Evolutionary conservation across 2,113 vertebrate species (phyloP).

Genomic region (Odocoileus virginianus): DNA sequence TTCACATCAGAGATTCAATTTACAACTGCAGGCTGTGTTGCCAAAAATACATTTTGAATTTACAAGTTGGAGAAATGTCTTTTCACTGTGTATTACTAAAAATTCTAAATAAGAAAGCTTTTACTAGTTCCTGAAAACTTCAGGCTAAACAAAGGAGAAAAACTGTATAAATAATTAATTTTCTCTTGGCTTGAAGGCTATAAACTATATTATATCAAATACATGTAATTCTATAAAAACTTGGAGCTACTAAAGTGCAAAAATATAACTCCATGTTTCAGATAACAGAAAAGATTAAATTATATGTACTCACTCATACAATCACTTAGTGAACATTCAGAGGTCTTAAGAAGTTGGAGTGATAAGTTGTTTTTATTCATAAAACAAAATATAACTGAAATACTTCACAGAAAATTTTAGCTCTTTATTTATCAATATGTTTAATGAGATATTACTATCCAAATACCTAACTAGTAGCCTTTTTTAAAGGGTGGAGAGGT

Average conservation of each 20-base stretch:
- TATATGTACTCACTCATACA: not conserved
- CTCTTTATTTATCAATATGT: not conserved
- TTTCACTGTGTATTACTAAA: conserved; percentile 30
- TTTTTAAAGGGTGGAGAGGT: not conserved
- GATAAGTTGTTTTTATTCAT: not conserved
- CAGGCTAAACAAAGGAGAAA: not conserved
- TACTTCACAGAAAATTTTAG: not conserved
- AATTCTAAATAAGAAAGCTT: conserved; percentile 27
- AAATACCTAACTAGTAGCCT: not conserved
- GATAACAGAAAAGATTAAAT: not conserved
- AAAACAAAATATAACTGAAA: conserved; percentile 13
- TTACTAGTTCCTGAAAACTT: not conserved
- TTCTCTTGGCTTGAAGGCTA: not conserved
- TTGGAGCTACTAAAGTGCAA: not conserved
- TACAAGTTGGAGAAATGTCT: conserved; percentile 44
- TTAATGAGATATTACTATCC: not conserved
- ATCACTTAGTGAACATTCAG: not conserved
- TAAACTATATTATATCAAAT: not conserved
- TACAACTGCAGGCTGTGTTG: conserved; percentile 42
- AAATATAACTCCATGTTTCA: not conserved
- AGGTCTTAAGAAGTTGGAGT: not conserved
- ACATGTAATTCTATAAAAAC: not conserved
- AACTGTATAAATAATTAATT: not conserved
- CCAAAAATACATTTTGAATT: conserved; percentile 60
- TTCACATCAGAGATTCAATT: conserved; percentile 36